Evolutionary conservation across 2,888 invertebrate genomes (phyloP), one percentile per base, ranked within the genome.

Genomic region (Ditula angustiorana): DNA sequence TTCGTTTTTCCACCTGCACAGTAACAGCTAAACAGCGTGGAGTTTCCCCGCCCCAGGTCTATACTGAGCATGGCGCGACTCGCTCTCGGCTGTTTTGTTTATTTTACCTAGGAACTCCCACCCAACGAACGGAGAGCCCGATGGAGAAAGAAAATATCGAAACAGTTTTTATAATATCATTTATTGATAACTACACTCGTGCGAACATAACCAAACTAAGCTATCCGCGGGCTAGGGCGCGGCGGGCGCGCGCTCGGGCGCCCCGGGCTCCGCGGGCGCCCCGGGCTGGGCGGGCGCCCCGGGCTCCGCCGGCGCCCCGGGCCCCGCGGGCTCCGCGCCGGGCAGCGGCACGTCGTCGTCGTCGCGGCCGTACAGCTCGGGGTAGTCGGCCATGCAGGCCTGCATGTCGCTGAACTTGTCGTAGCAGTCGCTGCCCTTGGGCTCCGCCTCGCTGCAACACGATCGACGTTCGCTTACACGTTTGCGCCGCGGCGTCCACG

Each of bases 351-450:
- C 74, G 67, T 95, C 95, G 41, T 94, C 94, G n/a, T 94, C 93
- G 57, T 95, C 94, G 82, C 95, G 95, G 78, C 96, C 96, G 82
- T 98, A 98, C 24, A 98, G 93, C 23, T 96, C 95, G 4, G 98
- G 98, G 91, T 96, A 98, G 71, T 95, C 92, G 46, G 95, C 92
- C 96, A 99, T 98, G 83, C 99, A 99, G 28, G 95, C 94, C 82
- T 98, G 97, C 98, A 99, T 98, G 57, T 95, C 95, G 81, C 96
- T 96, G 87, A 99, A 99, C 74, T 96, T 95, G 69, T 98, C 97
- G 80, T 96, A 96, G 87, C 99, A 99, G 78, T 99, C 98, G 50
- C 96, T 96, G 59, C 98, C 99, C 88, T 98, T 98, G 0, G 97
- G 97, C 2, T 98, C 98, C 2, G 96, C 96, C 65, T 95, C 95